Base-by-base conservation (phyloP, 2,113 vertebrate species). In the Entomyzon cyanotis region DNA sequence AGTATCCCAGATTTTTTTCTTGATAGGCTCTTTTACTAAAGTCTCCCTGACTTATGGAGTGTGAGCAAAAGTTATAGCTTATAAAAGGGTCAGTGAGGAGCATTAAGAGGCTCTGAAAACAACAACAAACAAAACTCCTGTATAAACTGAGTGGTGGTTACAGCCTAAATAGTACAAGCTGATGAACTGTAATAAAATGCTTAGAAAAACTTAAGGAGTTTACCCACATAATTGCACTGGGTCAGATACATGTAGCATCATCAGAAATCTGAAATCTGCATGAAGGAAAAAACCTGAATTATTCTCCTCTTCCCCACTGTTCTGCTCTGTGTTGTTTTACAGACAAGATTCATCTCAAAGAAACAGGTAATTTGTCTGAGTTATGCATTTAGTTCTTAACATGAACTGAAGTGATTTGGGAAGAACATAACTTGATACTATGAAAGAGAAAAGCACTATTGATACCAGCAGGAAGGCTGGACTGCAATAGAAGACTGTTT, bases 1-100 rank as follows among this genome's bases (percentile, higher is more conserved):
- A 87, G 52, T 17, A 62, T 95, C 97, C 97, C 97, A 94, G 90
- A 90, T 96, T 85, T 91, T 85, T 86, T 96, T 88, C 92, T 73
- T 92, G 76, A 96, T 97, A 96, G 88, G 80, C 74, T 92, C 53
- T 94, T 94, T 93, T 75, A 85, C 82, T 95, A 93, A 97, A 82
- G 94, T 87, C 84, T 96, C 86, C 58, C 65, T 97, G 89, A 97
- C 86, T 97, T 95, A 97, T 97, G 81, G 86, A 94, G 86, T 97
- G 95, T 83, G 80, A 97, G 93, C 67, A 89, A 94, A 96, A 95
- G 80, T 92, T 94, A 82, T 63, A 94, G 90, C 93, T 97, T 76
- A 96, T 82, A 90, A 96, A 93, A 91, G 86, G 93, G 92, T 94
- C 88, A 90, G 37, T 60, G 50, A 93, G 88, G 85, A 96, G 83